phyloP scores from a whole-genome alignment of 1,140 invertebrate species.

The Notospermus geniculatus region DNA sequence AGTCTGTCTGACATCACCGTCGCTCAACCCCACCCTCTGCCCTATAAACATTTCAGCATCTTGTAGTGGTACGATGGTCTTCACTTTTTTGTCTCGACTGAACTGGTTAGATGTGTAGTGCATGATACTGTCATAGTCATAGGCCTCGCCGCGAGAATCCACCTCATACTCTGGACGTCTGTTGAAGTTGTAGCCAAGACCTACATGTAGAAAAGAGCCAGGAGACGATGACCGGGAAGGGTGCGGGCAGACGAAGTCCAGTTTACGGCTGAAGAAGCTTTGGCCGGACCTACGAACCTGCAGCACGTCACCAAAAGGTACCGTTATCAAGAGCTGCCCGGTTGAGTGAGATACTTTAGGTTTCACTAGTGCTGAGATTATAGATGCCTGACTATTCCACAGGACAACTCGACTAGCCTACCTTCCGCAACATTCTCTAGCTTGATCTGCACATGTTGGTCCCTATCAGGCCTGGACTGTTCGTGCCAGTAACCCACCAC shows the following conservation, averaged over 20 bases:
- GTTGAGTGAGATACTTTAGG: too few relatives aligned
- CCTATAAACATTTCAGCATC: slow-evolving; percentile 56
- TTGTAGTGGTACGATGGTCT: slow-evolving; percentile 4
- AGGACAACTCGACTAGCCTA: too few relatives aligned
- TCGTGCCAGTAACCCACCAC: slow-evolving; percentile 9
- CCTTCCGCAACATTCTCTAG: too few relatives aligned
- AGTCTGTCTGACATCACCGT: slow-evolving; percentile 90
- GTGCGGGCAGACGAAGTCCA: too few relatives aligned
- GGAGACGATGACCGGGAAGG: too few relatives aligned
- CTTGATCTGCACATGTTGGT: slow-evolving; percentile 2
- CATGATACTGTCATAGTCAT: slow-evolving; percentile 89
- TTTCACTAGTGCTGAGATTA: too few relatives aligned
- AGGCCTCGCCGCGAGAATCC: slow-evolving; percentile 83
- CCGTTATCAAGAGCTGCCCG: too few relatives aligned
- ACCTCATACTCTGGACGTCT: slow-evolving; percentile 91
- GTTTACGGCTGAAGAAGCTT: too few relatives aligned
- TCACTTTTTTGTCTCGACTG: too few relatives aligned
- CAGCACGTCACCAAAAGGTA: too few relatives aligned
- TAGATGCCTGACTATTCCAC: too few relatives aligned
- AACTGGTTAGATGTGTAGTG: slow-evolving; percentile 72
- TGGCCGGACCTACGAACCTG: too few relatives aligned
- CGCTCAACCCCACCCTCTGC: slow-evolving; percentile 80
- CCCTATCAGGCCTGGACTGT: slow-evolving; percentile 12
- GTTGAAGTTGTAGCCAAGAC: slow-evolving; percentile 96
- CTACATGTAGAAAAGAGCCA: slow-evolving; percentile 58